Percentiles rank a stretch among this genome's conserved stretches.
These are phyloP conservation scores for Parthenolecanium corni DNA, from an alignment of 2,888 invertebrate genomes.

Conservation along the genomic window DNA sequence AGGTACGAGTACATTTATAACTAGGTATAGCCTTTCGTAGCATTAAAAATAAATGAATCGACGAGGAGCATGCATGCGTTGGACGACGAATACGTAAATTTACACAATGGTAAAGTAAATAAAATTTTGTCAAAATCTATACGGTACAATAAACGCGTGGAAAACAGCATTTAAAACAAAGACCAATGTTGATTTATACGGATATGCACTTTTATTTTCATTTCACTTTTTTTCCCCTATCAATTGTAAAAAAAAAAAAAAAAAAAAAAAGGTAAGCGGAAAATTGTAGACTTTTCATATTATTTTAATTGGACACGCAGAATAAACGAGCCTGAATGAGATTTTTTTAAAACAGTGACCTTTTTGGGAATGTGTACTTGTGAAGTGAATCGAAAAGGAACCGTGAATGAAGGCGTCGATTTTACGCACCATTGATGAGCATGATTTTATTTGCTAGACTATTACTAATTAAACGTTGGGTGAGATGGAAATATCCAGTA, in stretches of 20 bases:
- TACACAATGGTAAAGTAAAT: background rate
- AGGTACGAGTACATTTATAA: too few relatives aligned
- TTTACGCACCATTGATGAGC: too few relatives aligned
- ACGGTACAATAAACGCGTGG: background rate
- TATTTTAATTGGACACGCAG: background rate
- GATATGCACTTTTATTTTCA: background rate
- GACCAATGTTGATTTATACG: background rate
- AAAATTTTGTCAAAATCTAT: background rate
- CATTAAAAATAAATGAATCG: background rate
- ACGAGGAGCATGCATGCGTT: background rate
- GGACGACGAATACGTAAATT: background rate
- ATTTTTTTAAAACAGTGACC: constrained; percentile 16
- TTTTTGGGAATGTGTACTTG: background rate
- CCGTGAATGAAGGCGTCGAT: too few relatives aligned
- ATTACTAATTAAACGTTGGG: too few relatives aligned
- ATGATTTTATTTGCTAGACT: too few relatives aligned
- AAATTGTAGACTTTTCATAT: background rate
- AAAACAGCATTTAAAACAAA: background rate
- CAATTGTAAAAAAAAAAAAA: background rate
- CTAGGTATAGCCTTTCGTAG: too few relatives aligned
- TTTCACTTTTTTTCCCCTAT: background rate
- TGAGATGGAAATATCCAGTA: too few relatives aligned
- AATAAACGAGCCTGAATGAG: background rate
- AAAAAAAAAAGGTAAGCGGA: background rate
- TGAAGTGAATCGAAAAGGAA: too few relatives aligned